These are phyloP conservation scores for Bruchidius siliquastri DNA, from an alignment of 2,888 invertebrate species.

Conservation along the genomic window DNA sequence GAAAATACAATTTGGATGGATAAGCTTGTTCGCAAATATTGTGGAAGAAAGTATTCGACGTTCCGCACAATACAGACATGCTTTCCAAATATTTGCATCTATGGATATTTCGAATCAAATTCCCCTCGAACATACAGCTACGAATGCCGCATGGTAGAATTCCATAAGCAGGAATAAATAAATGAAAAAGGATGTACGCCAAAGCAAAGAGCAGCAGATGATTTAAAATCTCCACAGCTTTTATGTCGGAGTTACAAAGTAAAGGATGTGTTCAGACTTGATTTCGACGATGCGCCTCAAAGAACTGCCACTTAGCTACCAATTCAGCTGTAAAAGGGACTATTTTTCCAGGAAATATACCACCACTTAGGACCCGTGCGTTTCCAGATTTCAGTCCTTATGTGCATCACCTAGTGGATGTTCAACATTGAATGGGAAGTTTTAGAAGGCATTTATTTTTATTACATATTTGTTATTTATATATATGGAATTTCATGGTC, in stretches of 20 bases:
- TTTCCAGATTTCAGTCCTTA: background rate
- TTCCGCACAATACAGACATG: no score
- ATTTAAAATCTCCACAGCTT: background rate
- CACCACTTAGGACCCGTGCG: background rate
- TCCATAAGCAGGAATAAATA: background rate
- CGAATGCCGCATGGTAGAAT: no score
- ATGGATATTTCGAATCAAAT: no score
- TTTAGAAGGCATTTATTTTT: no score
- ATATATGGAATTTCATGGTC: no score
- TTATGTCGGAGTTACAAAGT: background rate
- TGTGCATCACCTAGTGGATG: no score
- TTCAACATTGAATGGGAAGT: background rate
- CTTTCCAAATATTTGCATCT: no score
- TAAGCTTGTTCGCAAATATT: no score
- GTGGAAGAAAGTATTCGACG: no score
- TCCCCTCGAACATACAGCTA: no score
- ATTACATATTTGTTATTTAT: no score
- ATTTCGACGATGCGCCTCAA: background rate
- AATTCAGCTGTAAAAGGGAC: background rate
- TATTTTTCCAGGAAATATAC: background rate
- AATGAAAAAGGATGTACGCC: background rate
- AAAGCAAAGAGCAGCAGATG: background rate
- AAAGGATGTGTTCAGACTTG: background rate
- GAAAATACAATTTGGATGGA: no score
- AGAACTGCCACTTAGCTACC: background rate